Percentiles rank a stretch among this genome's conserved stretches.
Evolutionary conservation across 2,888 invertebrate species (phyloP).

Genomic region (Crocallis elinguaria): DNA sequence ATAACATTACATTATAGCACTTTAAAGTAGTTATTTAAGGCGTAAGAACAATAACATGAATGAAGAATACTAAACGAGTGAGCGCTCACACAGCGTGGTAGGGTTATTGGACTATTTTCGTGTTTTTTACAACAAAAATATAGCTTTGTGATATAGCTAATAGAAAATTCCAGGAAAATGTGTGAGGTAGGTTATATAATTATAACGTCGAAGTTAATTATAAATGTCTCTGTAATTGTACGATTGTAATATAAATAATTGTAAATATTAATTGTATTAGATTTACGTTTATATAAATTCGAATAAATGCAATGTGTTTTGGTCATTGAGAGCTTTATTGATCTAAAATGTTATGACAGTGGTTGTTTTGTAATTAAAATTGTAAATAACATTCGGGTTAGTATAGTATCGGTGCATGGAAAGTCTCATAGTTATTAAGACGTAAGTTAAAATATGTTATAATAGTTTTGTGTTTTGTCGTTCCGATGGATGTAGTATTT

Average conservation of each 20-base stretch:
- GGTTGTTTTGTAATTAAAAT: slow-evolving; percentile 44
- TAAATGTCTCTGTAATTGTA: slow-evolving; percentile 26
- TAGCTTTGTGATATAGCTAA: slow-evolving; percentile 75
- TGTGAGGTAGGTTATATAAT: slow-evolving; percentile 45
- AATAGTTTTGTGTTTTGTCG: slow-evolving; percentile 23
- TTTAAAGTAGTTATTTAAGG: slow-evolving; percentile 14
- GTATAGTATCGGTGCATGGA: slow-evolving; percentile 60
- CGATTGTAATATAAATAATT: slow-evolving; percentile 35
- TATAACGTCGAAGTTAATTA: slow-evolving; percentile 32
- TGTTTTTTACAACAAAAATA: slow-evolving; percentile 57
- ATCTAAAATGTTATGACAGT: slow-evolving; percentile 38
- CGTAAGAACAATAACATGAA: slow-evolving; percentile 36
- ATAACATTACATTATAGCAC: slow-evolving; percentile 11
- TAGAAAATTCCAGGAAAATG: slow-evolving; percentile 47
- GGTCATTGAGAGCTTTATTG: slow-evolving; percentile 65
- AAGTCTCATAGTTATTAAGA: slow-evolving; percentile 57
- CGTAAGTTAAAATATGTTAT: slow-evolving; percentile 19
- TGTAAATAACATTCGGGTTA: slow-evolving; percentile 44
- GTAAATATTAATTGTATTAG: slow-evolving; percentile 49
- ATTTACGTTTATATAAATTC: slow-evolving; percentile 56
- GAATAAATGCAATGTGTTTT: slow-evolving; percentile 52
- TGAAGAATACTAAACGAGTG: slow-evolving; percentile 27
- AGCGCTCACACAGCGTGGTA: slow-evolving; percentile 47
- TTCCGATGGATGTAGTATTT: slow-evolving; percentile 18
- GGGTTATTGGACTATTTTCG: slow-evolving; percentile 62